A percentile compares a stretch with the other conserved stretches of the same genome.
Conservation (phyloP, 2,888 invertebrate species). For the Hyppa rectilinea region DNA sequence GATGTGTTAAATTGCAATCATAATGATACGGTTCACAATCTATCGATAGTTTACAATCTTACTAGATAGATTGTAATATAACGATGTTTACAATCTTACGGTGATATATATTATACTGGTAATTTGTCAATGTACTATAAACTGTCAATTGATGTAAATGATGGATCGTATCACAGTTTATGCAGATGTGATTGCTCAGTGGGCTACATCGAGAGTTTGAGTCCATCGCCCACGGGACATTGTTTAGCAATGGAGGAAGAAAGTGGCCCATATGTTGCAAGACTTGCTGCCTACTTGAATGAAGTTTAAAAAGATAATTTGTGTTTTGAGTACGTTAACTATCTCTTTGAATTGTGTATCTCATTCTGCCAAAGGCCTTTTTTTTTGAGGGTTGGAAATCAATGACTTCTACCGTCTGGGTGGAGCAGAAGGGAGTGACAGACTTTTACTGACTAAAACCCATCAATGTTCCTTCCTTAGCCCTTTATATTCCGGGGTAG, state of each 20-base stretch:
- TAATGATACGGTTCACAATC: too few species aligned
- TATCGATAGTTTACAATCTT: too few species aligned
- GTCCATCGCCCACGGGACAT: constrained; percentile 53
- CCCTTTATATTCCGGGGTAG: too few species aligned
- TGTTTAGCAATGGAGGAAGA: constrained; percentile 30
- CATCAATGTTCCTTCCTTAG: too few species aligned
- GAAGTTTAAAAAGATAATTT: background rate
- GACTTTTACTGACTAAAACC: too few species aligned
- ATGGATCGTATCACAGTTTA: constrained; percentile 33
- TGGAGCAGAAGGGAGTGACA: too few species aligned
- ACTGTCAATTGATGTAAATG: constrained; percentile 17
- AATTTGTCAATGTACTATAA: constrained; percentile 20
- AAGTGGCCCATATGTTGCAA: constrained; percentile 22
- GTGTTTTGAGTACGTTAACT: background rate
- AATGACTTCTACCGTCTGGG: too few species aligned
- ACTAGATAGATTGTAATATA: too few species aligned
- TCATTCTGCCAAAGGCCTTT: background rate
- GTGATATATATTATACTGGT: too few species aligned
- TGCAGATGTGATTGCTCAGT: constrained; percentile 37
- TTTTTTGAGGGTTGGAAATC: too few species aligned
- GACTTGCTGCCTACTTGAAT: background rate
- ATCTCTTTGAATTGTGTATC: background rate
- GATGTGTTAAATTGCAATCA: too few species aligned
- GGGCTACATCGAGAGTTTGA: constrained; percentile 11
- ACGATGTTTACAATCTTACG: too few species aligned